A percentile compares a stretch with the other conserved stretches of the same genome.
Conservation (phyloP, 1,140 invertebrate species). For the Philotrypesis tridentata region DNA sequence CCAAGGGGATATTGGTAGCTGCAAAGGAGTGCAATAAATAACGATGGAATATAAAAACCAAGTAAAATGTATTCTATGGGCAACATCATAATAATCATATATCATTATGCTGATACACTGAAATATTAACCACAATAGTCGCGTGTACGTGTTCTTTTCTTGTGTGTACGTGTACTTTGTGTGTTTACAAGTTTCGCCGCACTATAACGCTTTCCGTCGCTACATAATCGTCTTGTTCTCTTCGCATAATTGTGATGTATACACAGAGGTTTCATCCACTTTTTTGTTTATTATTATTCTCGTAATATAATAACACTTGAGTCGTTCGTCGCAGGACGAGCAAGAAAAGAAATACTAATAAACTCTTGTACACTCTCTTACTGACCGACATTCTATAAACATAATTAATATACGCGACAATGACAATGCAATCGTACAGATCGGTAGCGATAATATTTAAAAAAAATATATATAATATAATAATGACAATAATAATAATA, state of each 20-base stretch:
- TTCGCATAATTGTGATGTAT: slow-evolving; percentile 15
- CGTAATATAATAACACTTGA: slow-evolving; percentile 30
- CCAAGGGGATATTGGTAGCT: too few relatives aligned
- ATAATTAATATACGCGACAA: slow-evolving; percentile 39
- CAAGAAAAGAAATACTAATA: slow-evolving; percentile 37
- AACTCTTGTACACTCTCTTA: slow-evolving; percentile 35
- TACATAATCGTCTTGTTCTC: neutral
- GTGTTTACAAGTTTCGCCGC: slow-evolving; percentile 56
- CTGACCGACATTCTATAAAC: slow-evolving; percentile 32
- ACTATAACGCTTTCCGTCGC: slow-evolving; percentile 43
- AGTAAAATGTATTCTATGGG: slow-evolving; percentile 75
- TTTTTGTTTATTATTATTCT: too few relatives aligned
- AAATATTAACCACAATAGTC: slow-evolving; percentile 71
- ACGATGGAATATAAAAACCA: slow-evolving; percentile 69
- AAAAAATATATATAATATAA: slow-evolving; percentile 21
- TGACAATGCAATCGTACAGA: slow-evolving; percentile 40
- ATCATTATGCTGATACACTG: slow-evolving; percentile 73
- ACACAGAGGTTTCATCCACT: slow-evolving; percentile 24
- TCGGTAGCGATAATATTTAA: slow-evolving; percentile 13
- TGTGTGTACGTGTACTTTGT: slow-evolving; percentile 52
- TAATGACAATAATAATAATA: slow-evolving; percentile 28
- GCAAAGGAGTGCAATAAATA: slow-evolving; percentile 10
- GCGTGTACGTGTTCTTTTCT: slow-evolving; percentile 59
- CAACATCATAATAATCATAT: slow-evolving; percentile 73
- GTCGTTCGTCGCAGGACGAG: slow-evolving; percentile 26